Conservation (phyloP, 2,888 invertebrate genomes). For the Spilarctia lutea region DNA sequence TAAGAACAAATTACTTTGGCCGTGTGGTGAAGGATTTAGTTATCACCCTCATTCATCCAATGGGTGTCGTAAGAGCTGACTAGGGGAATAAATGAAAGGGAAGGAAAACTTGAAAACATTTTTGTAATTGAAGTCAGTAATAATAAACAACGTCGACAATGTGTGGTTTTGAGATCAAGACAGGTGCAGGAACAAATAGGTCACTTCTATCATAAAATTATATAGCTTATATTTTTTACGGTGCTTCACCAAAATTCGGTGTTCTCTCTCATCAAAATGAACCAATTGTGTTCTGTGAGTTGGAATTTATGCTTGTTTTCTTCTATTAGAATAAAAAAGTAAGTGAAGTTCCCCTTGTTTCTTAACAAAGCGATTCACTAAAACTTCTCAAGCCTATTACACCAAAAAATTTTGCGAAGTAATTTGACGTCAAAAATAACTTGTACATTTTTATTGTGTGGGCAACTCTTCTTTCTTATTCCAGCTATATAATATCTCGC, state of each 20-base stretch:
- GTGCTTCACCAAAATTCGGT: conserved; percentile 22
- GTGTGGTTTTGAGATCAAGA: neutral
- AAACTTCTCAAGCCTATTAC: conserved; percentile 16
- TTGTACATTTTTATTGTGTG: conserved; percentile 17
- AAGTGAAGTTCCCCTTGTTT: conserved; percentile 31
- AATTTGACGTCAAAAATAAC: conserved; percentile 14
- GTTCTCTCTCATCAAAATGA: conserved; percentile 41
- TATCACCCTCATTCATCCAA: no score
- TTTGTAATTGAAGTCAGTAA: neutral
- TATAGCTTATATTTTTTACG: conserved; percentile 40
- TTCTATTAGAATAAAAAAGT: conserved; percentile 43
- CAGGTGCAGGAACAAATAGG: conserved; percentile 42
- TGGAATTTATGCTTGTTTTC: conserved; percentile 38
- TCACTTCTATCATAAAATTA: conserved; percentile 38
- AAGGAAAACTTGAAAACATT: no score
- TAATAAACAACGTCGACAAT: neutral
- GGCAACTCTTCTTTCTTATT: neutral
- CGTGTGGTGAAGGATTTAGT: no score
- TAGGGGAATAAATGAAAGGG: no score
- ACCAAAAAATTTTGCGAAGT: conserved; percentile 22
- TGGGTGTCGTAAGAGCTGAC: no score
- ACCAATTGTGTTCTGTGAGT: conserved; percentile 46
- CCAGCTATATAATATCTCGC: neutral
- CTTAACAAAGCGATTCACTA: conserved; percentile 27
- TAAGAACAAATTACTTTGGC: no score